Evolutionary conservation across 2,888 invertebrate species (phyloP), one percentile per base, ranked within the genome.

Genomic region (Thecocarcelia acutangulata): DNA sequence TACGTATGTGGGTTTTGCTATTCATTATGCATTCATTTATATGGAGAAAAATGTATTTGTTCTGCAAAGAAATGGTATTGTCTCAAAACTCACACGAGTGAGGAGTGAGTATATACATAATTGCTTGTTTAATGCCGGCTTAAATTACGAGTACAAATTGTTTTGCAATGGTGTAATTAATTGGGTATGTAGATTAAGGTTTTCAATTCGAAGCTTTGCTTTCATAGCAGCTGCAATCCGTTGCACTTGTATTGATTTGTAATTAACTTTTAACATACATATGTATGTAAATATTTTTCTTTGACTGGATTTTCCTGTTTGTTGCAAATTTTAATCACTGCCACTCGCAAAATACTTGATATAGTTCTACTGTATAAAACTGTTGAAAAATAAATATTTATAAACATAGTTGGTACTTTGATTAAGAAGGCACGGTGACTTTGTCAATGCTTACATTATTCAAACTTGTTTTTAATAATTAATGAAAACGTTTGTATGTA

Each of bases 171-270:
- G 4, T 52, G 33, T 52, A 54, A 33, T 54, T 52, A 54, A 33
- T 54, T 28, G 33, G 40, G 33, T 63, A 54, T 63, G 63, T 68
- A 15, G 42, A 77, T 48, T 63, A 58, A 58, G 48, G 24, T 56
- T 69, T 63, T 24, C 48, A 56, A 63, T n/a, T 48, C 15, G 19
- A 37, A 58, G 8, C 21, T 59, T 69, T 61, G 37, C 50, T 68
- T 63, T 54, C 13, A 77, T 56, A 56, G 70, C 77, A 77, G 77
- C 63, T 77, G 69, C 76, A 76, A 21, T 46, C 5, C 3, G 8
- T 37, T 69, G 19, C 61, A 61, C 54, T 68, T 42, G 37, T 13
- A 50, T 37, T 17, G 13, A 40, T 21, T 19, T 37, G n/a, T n/a
- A 15, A 37, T 46, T 37, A 24, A 11, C n/a, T 21, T 33, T 33